phyloP scores from a whole-genome alignment of 2,797 vertebrate genomes.

The Liasis olivaceus region DNA sequence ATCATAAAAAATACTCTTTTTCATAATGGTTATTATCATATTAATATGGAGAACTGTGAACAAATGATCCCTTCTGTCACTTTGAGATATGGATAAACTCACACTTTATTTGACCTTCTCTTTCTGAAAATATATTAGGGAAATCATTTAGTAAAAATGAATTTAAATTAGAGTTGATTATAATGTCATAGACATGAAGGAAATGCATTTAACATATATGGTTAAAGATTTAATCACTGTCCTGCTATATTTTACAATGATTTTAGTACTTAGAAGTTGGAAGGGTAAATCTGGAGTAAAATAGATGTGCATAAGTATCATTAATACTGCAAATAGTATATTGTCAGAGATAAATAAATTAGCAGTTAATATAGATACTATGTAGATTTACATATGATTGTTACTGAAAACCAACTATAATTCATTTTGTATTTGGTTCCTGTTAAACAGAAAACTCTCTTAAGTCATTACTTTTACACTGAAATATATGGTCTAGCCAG shows the following conservation, averaged over 20 bases:
- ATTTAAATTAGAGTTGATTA: constrained; percentile 20
- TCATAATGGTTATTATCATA: background rate
- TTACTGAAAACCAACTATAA: constrained; percentile 10
- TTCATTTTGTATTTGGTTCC: background rate
- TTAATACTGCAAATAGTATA: constrained; percentile 10
- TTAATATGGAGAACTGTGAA: background rate
- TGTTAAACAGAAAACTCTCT: background rate
- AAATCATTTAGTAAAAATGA: background rate
- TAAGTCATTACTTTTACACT: background rate
- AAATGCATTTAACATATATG: background rate
- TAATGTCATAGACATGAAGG: background rate
- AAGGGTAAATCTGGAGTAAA: background rate
- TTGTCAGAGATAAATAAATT: constrained; percentile 14
- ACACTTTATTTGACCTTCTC: background rate
- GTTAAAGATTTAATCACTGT: constrained; percentile 24
- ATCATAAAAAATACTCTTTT: background rate
- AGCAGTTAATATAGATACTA: background rate
- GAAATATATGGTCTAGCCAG: background rate
- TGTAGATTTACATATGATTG: constrained; percentile 1
- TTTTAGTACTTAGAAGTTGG: constrained; percentile 1
- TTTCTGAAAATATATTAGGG: background rate
- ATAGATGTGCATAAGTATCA: background rate
- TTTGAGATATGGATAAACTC: background rate
- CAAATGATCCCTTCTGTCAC: background rate
- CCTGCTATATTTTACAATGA: background rate